Evolutionary conservation across 2,888 invertebrate genomes (phyloP), one percentile per base, ranked within the genome.

Genomic region (Acleris sparsana): DNA sequence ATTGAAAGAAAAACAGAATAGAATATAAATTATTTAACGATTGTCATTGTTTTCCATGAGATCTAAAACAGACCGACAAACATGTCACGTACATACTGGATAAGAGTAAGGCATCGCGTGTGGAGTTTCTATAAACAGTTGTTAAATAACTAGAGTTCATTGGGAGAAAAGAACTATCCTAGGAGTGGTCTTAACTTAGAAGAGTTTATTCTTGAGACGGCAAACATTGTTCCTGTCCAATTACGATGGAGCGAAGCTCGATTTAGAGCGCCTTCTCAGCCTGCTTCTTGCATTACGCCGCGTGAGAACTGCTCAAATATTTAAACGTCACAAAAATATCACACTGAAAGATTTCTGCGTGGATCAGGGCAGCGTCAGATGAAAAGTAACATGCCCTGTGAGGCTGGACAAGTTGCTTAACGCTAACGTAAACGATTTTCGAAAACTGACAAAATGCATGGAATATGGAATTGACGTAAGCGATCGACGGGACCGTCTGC

Each of bases 211-310:
- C 69, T 71, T 69, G 71, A 77, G 74, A 69, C 72, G 74, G 69
- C 70, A 70, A 76, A 73, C 78, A 73, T 78, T 71, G 78, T 76
- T 71, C 70, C 80, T 83, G 81, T 83, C 82, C 79, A 83, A 84
- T 84, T 83, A 81, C 68, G 67, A 71, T 70, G 72, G 70, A 76
- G 79, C 70, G 74, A 72, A 76, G 76, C 82, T 75, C 70, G 74
- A 85, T 85, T 82, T 84, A 86, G 85, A 79, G 4, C 72, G 64
- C 55, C 66, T 70, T 68, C 72, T 79, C 81, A 78, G 73, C 72
- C 72, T 72, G 71, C 62, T 66, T 62, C 65, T 67, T 66, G 55
- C 67, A 46, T 53, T 68, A 67, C 60, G 53, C 65, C 17, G 46
- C 43, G 39, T 61, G 65, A 5, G 20, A 56, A 33, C 43, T 56